Evolutionary conservation across 2,113 vertebrate species (phyloP), one percentile per base, ranked within the genome.

Genomic region (Aix galericulata): DNA sequence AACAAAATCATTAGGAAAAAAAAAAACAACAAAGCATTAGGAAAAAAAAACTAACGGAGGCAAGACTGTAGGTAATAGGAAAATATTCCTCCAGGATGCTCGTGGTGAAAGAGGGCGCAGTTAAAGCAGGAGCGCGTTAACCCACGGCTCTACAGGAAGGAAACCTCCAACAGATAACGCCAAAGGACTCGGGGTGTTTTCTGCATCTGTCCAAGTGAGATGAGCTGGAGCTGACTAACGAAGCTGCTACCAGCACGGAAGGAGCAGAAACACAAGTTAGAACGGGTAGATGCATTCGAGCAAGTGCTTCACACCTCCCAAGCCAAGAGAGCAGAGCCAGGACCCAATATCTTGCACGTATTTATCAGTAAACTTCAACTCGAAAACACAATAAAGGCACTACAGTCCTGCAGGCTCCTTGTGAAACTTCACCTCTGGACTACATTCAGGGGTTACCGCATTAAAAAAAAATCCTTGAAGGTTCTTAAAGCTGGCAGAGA

Each of bases 81-180:
- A 94, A 87, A 79, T 75, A 64, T 2, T 60, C 44, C 71, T 90
- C 80, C 50, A 62, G 52, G 83, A 88, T 1, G 1, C 27, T 38
- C 71, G 40, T 88, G 81, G 22, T 9, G 36, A 79, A 89, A 68
- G 34, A 82, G 46, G 38, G 72, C 34, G 1, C 59, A 83, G 75
- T n/a, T 67, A 31, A 71, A 74, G 59, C 4, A 58, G 55, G 17
- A 94, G 50, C 4, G 0, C 5, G 6, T 86, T 92, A 88, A 79
- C 42, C 58, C 44, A 12, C 25, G 40, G 23, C 4, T 48, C 62
- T 79, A 22, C 4, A 17, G 80, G 58, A 94, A 73, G 36, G 56
- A 92, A 91, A 92, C 82, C 73, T 92, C 68, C 67, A 84, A 82
- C 17, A 86, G 80, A 82, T 60, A 40, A 93, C 36, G 56, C 69